These are phyloP conservation scores for Eudasyphora cyanicolor DNA, from an alignment of 2,888 invertebrate genomes.

Conservation along the genomic window DNA sequence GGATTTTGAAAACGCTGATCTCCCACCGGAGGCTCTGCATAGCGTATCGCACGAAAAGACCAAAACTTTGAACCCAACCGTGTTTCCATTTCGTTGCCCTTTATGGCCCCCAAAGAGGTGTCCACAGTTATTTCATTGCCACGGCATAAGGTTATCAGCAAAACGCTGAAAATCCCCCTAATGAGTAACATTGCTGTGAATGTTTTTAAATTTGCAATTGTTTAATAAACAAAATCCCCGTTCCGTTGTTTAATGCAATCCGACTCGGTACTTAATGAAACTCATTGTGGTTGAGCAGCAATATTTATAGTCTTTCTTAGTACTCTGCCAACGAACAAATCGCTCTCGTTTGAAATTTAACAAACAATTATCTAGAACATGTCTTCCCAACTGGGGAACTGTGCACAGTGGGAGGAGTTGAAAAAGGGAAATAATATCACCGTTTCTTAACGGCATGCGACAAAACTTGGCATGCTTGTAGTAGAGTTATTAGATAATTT, in stretches of 20 bases:
- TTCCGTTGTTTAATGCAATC: background rate
- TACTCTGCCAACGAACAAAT: too few species aligned
- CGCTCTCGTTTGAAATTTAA: too few species aligned
- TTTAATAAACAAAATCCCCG: background rate
- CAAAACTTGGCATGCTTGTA: too few species aligned
- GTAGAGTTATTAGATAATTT: too few species aligned
- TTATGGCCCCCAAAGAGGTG: conserved; percentile 73
- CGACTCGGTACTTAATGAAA: conserved; percentile 1
- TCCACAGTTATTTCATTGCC: conserved; percentile 64
- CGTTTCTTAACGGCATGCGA: too few species aligned
- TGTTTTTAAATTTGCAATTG: background rate
- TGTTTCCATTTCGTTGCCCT: conserved; percentile 71
- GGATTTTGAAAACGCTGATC: conserved; percentile 79
- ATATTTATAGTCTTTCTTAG: too few species aligned
- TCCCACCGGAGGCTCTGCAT: conserved; percentile 75
- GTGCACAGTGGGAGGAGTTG: too few species aligned
- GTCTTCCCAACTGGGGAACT: too few species aligned
- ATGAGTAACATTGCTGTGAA: background rate
- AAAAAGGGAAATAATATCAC: too few species aligned
- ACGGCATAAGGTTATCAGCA: conserved; percentile 9
- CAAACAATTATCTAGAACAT: too few species aligned
- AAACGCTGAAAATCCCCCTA: conserved; percentile 1
- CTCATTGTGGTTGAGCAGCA: background rate
- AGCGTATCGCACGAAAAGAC: conserved; percentile 77
- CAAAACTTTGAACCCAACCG: conserved; percentile 71